Conservation (phyloP, 2,113 vertebrate species). For the Myrmecophaga tridactyla region DNA sequence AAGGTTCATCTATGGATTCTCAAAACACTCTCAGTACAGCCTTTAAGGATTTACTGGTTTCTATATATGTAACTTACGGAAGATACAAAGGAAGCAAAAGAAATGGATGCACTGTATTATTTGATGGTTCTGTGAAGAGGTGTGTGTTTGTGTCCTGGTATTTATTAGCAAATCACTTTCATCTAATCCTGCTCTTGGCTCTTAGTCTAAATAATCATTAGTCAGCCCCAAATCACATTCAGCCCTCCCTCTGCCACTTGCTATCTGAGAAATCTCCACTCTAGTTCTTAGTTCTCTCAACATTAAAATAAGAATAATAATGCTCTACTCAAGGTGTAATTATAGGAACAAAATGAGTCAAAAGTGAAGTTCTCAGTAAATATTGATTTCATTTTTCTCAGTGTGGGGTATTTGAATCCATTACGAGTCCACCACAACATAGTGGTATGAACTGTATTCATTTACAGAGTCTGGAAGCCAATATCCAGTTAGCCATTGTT, state of each 20-base stretch:
- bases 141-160: rapidly evolving
- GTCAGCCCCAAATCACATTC: neutral
- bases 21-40: neutral
- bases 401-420: neutral
- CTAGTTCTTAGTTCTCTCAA: neutral
- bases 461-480: neutral
- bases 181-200: neutral
- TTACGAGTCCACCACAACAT: rapidly evolving
- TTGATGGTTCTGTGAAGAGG: neutral
- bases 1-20: neutral
- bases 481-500: rapidly evolving
- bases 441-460: rapidly evolving
- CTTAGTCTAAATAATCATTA: rapidly evolving
- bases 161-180: neutral
- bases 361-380: neutral
- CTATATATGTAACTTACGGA: neutral
- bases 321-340: too few relatives aligned
- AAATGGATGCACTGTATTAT: neutral
- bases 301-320: neutral
- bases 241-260: rapidly evolving
- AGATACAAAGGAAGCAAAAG: neutral
- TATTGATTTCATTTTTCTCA: neutral
- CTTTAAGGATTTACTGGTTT: neutral
- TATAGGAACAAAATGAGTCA: neutral
- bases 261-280: neutral